phyloP scores from a whole-genome alignment of 2,113 vertebrate species.

The Pomatorhinus ruficollis region DNA sequence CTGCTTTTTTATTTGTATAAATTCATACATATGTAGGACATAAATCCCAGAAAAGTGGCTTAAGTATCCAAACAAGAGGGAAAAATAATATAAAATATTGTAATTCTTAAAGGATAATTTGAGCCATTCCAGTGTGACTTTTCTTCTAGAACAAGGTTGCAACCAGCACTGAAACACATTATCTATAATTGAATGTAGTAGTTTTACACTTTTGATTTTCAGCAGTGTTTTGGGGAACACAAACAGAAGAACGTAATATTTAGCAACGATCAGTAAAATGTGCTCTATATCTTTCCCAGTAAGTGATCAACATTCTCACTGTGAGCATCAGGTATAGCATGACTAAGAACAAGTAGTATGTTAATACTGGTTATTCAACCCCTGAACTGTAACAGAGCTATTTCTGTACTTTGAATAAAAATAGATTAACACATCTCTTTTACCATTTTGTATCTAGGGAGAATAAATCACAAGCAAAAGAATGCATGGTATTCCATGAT shows the following conservation, averaged over 20 bases:
- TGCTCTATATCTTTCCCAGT: slow-evolving; percentile 12
- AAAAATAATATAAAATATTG: slow-evolving; percentile 20
- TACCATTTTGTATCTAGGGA: slow-evolving; percentile 58
- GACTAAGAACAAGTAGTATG: background rate
- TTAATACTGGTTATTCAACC: slow-evolving; percentile 53
- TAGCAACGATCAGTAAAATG: slow-evolving; percentile 3
- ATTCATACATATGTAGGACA: background rate
- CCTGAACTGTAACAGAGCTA: slow-evolving; percentile 54
- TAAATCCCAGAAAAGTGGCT: slow-evolving; percentile 12
- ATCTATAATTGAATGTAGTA: background rate
- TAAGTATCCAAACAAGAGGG: slow-evolving; percentile 1
- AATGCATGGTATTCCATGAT: slow-evolving; percentile 56
- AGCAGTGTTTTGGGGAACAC: slow-evolving; percentile 29
- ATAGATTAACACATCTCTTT: slow-evolving; percentile 67
- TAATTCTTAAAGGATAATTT: background rate
- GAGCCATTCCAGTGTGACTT: background rate
- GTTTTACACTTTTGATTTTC: slow-evolving; percentile 14
- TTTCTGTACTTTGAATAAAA: slow-evolving; percentile 71
- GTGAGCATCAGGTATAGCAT: slow-evolving; percentile 32
- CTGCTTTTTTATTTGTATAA: slow-evolving; percentile 26
- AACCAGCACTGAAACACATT: slow-evolving; percentile 3
- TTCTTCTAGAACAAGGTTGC: background rate
- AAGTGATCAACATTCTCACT: slow-evolving; percentile 62
- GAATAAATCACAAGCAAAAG: slow-evolving; percentile 66
- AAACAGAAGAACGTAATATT: slow-evolving; percentile 26